Evolutionary conservation across 2,797 vertebrate genomes (phyloP).

Genomic region (Pipistrellus nathusii): DNA sequence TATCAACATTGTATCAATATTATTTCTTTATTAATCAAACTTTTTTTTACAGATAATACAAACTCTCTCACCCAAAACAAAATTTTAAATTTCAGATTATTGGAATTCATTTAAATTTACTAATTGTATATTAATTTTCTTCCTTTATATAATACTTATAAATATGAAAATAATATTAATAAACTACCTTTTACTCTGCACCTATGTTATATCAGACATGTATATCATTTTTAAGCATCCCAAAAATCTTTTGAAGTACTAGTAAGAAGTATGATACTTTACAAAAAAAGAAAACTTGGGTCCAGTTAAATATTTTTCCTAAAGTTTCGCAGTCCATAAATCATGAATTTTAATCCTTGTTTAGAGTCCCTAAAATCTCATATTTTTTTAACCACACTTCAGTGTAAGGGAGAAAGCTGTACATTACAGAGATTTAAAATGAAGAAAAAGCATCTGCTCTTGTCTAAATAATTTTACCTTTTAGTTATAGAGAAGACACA

Average conservation of each 20-base stretch:
- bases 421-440: background rate
- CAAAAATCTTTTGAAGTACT: background rate
- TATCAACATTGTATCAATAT: background rate
- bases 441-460: background rate
- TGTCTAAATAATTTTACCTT: background rate
- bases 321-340: background rate
- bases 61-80: background rate
- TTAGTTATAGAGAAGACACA: background rate
- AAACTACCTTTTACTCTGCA: background rate
- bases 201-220: background rate
- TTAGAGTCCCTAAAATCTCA: background rate
- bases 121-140: background rate
- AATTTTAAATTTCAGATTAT: conserved; percentile 26
- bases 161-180: conserved; percentile 30
- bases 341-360: background rate
- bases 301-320: background rate
- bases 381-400: background rate
- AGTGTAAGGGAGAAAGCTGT: background rate
- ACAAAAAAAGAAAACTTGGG: background rate
- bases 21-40: background rate
- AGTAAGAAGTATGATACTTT: background rate
- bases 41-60: conserved; percentile 5
- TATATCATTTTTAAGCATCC: conserved; percentile 9
- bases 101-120: background rate
- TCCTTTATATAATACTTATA: background rate